These are phyloP conservation scores for Acanthaster planci DNA, from an alignment of 35 echinoderm and acorn worm genomes.

Conservation along the genomic window DNA sequence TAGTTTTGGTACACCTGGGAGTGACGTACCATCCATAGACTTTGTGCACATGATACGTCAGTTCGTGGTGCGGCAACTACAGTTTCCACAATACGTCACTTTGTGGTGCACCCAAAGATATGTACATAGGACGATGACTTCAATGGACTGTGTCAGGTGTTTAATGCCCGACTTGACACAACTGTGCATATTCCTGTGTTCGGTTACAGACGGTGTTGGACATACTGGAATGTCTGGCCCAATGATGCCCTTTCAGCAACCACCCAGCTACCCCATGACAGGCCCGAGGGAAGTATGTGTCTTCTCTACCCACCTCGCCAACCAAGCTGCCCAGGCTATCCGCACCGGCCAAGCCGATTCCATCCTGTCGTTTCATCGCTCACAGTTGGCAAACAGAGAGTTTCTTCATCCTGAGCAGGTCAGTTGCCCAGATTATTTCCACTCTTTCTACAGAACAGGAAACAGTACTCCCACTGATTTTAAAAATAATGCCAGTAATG, in stretches of 20 bases:
- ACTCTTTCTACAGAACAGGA: no score
- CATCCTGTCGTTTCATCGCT: slow-evolving; percentile 85
- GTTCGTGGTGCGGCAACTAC: no score
- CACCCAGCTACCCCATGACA: slow-evolving; percentile 30
- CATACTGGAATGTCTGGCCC: slow-evolving; percentile 8
- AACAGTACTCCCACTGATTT: no score
- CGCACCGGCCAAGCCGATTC: slow-evolving; percentile 88
- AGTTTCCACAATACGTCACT: no score
- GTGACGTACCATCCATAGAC: no score
- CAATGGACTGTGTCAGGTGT: no score
- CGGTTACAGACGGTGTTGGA: slow-evolving; percentile 48
- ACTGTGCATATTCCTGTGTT: slow-evolving; percentile 22
- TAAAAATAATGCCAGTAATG: no score
- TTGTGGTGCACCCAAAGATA: no score
- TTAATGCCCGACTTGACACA: no score
- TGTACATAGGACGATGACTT: no score
- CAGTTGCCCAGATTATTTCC: not conserved
- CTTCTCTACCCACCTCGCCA: slow-evolving; percentile 93
- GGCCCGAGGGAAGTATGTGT: slow-evolving; percentile 61
- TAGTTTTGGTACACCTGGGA: no score
- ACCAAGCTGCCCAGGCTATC: slow-evolving; percentile 85
- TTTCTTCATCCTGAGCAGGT: slow-evolving; percentile 90
- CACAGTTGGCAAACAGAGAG: slow-evolving; percentile 72
- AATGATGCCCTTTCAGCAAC: slow-evolving; percentile 37
- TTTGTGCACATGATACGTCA: no score